A percentile compares a stretch with the other conserved stretches of the same genome.
Evolutionary conservation across 2,113 vertebrate species (phyloP).

Genomic region (Clarias batrachus): DNA sequence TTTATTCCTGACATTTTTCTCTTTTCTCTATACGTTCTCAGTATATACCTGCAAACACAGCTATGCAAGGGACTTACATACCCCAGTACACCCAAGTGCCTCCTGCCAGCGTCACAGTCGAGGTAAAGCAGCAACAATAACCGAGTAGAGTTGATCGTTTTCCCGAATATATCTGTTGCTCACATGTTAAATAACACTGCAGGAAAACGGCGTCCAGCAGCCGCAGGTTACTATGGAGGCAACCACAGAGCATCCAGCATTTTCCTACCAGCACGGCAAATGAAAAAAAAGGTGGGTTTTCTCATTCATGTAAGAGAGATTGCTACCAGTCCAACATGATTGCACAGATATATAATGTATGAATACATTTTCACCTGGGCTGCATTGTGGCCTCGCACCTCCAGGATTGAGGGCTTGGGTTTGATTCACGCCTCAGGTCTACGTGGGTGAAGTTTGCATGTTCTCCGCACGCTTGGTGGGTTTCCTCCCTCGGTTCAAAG

Average conservation of each 20-base stretch:
- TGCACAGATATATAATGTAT: neutral
- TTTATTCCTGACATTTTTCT: neutral
- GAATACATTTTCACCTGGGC: neutral
- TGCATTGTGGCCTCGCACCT: too few relatives aligned
- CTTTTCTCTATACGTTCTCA: slow-evolving; percentile 55
- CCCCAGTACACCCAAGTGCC: slow-evolving; percentile 87
- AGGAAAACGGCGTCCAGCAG: slow-evolving; percentile 86
- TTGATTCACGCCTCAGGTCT: too few relatives aligned
- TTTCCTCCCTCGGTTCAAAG: too few relatives aligned
- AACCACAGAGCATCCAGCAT: slow-evolving; percentile 82
- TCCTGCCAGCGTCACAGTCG: slow-evolving; percentile 79
- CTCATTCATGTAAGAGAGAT: neutral
- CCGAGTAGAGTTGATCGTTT: neutral
- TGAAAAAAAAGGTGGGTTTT: slow-evolving; percentile 67
- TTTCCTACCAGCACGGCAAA: slow-evolving; percentile 89
- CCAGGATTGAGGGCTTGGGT: too few relatives aligned
- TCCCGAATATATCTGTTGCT: slow-evolving; percentile 14
- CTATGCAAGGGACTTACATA: slow-evolving; percentile 87
- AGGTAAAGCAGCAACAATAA: slow-evolving; percentile 70
- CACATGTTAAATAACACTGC: slow-evolving; percentile 43
- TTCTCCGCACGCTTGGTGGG: too few relatives aligned
- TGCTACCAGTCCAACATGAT: neutral
- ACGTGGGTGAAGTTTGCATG: too few relatives aligned
- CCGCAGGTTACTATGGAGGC: slow-evolving; percentile 81
- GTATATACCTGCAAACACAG: slow-evolving; percentile 83